Evolutionary conservation across 2,888 invertebrate genomes (phyloP), one percentile per base, ranked within the genome.

Genomic region (Cantharis rufa): DNA sequence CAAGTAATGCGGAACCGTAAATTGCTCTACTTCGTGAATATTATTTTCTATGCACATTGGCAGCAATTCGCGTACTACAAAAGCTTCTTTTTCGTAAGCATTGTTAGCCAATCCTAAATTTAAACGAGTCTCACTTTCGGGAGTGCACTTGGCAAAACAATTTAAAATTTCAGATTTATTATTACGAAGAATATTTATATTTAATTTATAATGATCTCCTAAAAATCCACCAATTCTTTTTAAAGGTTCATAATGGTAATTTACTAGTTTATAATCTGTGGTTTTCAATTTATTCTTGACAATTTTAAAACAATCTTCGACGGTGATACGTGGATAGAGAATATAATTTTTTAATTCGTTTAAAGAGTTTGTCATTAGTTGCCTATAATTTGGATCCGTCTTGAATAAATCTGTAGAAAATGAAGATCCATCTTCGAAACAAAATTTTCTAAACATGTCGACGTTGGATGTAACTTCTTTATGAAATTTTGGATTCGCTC

Each of bases 71-170:
- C 24, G 24, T 24, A 66, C 1, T 21, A 66, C 7, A 83, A 83
- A 82, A 27, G 80, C 76, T 77, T 85, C 85, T 74, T 84, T 84
- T 71, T 79, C 81, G 73, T 84, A 84, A 1, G 80, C 80, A 13
- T 80, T 81, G 66, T 80, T 80, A 64, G 73, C 79, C 18, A 80
- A 69, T 5, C 82, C 75, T 18, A 82, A 74, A 9, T 82, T 79
- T 32, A 71, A 78, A 10, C 80, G 80, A 10, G 76, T 69, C 11
- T 74, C 71, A 18, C 77, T 76, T 48, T 75, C 77, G 0, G 84
- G 84, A 28, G 81, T 70, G 15, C 79, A 82, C 76, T 86, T 86
- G 3, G 82, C 79, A 69, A 86, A 86, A 32, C 83, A 83, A 64
- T 79, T 76, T 48, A 83, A 71, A 9, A 48, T 66, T 78, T 78